Base-by-base conservation (phyloP, 2,113 vertebrate genomes). In the Hemichromis elongatus region DNA sequence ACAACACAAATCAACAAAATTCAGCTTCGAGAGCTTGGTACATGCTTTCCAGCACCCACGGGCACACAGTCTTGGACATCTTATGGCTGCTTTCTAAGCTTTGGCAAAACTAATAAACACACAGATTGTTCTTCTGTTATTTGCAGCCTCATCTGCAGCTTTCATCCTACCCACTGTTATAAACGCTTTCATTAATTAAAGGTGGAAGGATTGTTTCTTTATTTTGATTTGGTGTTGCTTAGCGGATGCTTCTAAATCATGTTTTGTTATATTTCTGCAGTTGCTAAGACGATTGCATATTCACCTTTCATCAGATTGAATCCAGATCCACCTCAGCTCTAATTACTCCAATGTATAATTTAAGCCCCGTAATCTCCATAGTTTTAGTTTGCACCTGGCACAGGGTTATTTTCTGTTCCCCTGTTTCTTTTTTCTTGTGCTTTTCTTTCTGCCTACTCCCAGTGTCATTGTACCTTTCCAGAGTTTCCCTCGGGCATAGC, bases 291-390 rank as follows among this genome's bases (percentile, higher is more conserved):
- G 70, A 87, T 82, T 73, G 16, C 6, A 3, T 81, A 80, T 80
- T 66, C 77, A 81, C 54, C 90, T 93, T 90, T 92, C 85, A 91
- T 86, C 85, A 83, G 73, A 91, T 86, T 90, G 57, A 81, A 84
- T 85, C 81, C 68, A 88, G 89, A 93, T 91, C 89, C 85, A 70
- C 59, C 79, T 52, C 82, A 79, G 59, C 80, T 92, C 79, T 89
- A 91, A 93, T 94, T 92, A 89, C 89, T 89, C 75, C 88, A 82
- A 89, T 91, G 91, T 84, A 89, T 85, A 81, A 91, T 87, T 63
- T 85, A 89, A 91, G 30, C 82, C 86, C 14, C 61, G n/a, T 45
- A 82, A 53, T 91, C 85, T 89, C 53, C 14, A 45, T 87, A 86
- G 56, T 84, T 80, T 87, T 73, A 86, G 52, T 84, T 92, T 91